Evolutionary conservation across 1,140 invertebrate species (phyloP).

Genomic region (Tetraneura akinire): DNA sequence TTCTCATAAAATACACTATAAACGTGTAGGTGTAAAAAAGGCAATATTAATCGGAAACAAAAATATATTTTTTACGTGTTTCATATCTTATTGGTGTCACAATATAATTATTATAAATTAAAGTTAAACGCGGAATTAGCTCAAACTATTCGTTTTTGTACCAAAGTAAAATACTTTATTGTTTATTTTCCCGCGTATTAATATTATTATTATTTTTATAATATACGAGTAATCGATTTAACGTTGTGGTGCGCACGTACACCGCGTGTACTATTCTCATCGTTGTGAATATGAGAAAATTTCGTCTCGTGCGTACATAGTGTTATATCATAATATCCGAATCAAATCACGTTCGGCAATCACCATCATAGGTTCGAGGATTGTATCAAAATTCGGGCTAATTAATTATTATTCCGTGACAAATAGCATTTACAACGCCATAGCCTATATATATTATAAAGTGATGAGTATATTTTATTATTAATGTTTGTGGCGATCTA

Average conservation of each 20-base stretch:
- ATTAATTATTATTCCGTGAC: slow-evolving; percentile 49
- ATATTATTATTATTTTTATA: no score
- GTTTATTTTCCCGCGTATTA: no score
- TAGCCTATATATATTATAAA: slow-evolving; percentile 35
- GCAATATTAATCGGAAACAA: neutral
- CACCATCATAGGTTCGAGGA: neutral
- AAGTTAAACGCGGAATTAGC: neutral
- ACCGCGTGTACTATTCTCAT: no score
- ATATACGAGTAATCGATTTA: no score
- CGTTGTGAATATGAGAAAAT: no score
- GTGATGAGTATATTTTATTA: neutral
- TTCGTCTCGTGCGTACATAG: no score
- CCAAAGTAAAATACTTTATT: no score
- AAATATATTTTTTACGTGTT: no score
- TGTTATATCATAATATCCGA: slow-evolving; percentile 14
- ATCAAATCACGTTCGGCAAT: slow-evolving; percentile 5
- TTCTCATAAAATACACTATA: neutral
- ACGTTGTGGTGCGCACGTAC: no score
- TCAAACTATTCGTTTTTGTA: neutral
- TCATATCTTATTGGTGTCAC: no score
- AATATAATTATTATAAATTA: neutral
- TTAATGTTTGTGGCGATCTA: neutral
- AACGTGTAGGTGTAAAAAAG: neutral
- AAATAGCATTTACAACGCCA: neutral
- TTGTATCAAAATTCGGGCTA: neutral